A percentile compares a stretch with the other conserved stretches of the same genome.
Evolutionary conservation across 1,140 invertebrate species (phyloP).

Genomic region (Octopus bimaculoides): DNA sequence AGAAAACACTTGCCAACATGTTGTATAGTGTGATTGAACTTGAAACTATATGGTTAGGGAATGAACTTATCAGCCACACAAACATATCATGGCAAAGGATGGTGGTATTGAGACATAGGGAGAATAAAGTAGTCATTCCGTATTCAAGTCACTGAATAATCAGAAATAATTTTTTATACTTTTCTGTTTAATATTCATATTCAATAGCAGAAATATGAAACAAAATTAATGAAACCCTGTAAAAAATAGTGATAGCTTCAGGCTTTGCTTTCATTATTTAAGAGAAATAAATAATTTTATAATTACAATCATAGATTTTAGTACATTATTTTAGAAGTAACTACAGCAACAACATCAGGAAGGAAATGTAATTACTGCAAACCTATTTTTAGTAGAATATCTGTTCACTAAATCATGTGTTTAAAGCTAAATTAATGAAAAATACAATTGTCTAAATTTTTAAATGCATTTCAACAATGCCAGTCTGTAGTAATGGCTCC

Average conservation of each 20-base stretch:
- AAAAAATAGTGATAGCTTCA: neutral
- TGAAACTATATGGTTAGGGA: no score
- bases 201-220: neutral
- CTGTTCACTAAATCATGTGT: constrained; percentile 1
- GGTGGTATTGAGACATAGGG: no score
- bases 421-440: neutral
- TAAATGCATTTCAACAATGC: no score
- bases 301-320: neutral
- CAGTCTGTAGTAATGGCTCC: no score
- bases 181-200: neutral
- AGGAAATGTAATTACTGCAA: neutral
- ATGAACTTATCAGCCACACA: no score
- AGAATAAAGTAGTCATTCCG: no score
- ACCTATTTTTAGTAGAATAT: neutral
- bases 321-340: neutral
- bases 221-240: neutral
- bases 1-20: no score
- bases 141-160: no score
- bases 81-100: no score
- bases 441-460: no score
- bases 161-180: no score
- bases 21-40: no score
- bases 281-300: neutral
- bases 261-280: constrained; percentile 1
- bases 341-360: neutral